Base-by-base conservation (phyloP, 1,140 invertebrate genomes). In the Drosophila pectinifera region DNA sequence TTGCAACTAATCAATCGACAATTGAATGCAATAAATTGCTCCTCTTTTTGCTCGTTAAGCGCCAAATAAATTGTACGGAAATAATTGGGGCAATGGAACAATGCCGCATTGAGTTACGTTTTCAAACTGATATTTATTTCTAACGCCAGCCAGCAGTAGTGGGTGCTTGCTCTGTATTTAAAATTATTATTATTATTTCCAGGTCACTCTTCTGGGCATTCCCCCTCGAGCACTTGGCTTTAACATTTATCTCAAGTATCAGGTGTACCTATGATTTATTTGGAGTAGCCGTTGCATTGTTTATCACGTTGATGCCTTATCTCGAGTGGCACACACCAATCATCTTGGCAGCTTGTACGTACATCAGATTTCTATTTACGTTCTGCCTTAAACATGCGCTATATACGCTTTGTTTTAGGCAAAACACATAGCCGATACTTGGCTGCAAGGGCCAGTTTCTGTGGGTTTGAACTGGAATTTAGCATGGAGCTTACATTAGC, bases 361-460 rank as follows among this genome's bases (percentile, higher is more conserved):
- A 5, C 48, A 51, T 20, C 20, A 70, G 41, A 69, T 69, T 70
- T 34, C 24, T 70, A 69, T 69, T 46, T 69, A 69, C 67, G 67
- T 20, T 54, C 46, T 48, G 16, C 18, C 8, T 31, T 28, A 48
- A 55, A 38, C 10, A 42, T n/a, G 31, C 31, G 48, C 39, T 55
- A 70, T 46, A 56, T 39, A 34, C 38, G 16, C 16, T 34, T 68
- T 36, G 36, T 54, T 68, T 54, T 43, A 36, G 20, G 58, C 18
- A 48, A 41, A 39, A 38, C n/a, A 31, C 55, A 16, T 2, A 34
- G 28, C 20, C 41, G 28, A 64, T 62, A 31, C 20, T 46, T 26
- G 16, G 28, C 39, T 64, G 39, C 62, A 62, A 22, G 8, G 31
- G 18, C 68, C 20, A n/a, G 46, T 54, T 69, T 22, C 10, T 13